Evolutionary conservation across 2,797 vertebrate genomes (phyloP).

Genomic region (Chlorospingus semifuscus): DNA sequence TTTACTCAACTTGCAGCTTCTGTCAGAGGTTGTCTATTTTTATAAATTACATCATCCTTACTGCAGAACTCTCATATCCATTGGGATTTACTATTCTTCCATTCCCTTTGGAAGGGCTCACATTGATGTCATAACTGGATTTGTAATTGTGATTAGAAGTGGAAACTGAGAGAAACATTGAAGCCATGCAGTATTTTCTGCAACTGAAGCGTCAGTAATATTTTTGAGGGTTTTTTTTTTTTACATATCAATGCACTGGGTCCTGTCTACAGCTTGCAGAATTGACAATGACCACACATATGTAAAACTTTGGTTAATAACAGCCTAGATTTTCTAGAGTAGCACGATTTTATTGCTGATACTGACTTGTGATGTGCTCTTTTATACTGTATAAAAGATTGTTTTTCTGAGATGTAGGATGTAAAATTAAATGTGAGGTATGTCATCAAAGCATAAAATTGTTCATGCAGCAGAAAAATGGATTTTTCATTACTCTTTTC

Average conservation of each 20-base stretch:
- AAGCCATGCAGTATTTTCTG: constrained; percentile 53
- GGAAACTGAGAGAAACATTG: constrained; percentile 57
- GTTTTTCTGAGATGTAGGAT: not conserved
- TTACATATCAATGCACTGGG: not conserved
- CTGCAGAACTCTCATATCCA: constrained; percentile 63
- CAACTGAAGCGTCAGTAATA: constrained; percentile 47
- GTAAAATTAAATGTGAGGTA: not conserved
- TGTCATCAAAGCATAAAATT: not conserved
- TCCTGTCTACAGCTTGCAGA: constrained; percentile 32
- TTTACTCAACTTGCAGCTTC: constrained; percentile 74
- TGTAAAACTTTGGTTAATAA: not conserved
- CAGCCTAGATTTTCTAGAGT: not conserved
- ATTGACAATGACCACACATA: not conserved
- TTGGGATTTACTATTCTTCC: constrained; percentile 76
- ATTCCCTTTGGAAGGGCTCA: constrained; percentile 69
- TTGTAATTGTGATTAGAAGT: constrained; percentile 65
- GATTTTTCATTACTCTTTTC: not conserved
- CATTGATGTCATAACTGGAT: constrained; percentile 68
- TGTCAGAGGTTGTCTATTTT: constrained; percentile 76
- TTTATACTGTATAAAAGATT: not conserved
- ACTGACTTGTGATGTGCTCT: not conserved
- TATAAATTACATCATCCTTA: constrained; percentile 77
- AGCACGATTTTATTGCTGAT: not conserved
- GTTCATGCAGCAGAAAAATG: not conserved
- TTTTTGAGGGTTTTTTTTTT: not conserved